Evolutionary conservation across 2,888 invertebrate genomes (phyloP), one percentile per base, ranked within the genome.

Genomic region (Bibio marci): DNA sequence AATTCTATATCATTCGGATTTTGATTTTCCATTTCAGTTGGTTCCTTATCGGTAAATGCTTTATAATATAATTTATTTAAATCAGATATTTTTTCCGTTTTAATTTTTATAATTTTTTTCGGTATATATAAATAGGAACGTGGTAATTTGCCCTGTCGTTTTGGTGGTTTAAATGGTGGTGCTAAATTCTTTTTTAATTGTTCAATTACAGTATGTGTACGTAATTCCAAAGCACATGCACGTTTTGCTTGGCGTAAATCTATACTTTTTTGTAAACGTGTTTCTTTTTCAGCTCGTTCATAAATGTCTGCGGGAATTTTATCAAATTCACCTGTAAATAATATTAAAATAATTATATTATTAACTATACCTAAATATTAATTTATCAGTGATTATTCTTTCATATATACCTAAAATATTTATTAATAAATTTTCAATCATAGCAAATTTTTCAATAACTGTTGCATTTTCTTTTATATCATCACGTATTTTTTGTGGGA

Each of bases 171-270:
- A 31, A 44, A 56, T 1, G 58, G 55, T 3, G 57, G 58, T 32
- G 51, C 49, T 3, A 61, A 45, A 41, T 59, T 58, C n/a, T 50
- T 48, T 2, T 51, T 49, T 1, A 62, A 54, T 35, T 54, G 55
- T 13, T 52, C 49, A 52, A 60, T 55, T 41, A 57, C 57, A 19
- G 44, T 49, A 2, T 54, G 51, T 11, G 62, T 57, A 19, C 58
- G 56, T 2, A 52, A 48, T 32, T 59, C 62, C 1, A 55, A 41
- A 4, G 51, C 51, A 17, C 52, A 55, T 2, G 61, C 58, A 32
- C 56, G 51, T 2, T 46, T 41, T 0, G 62, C 57, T 10, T 51
- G 44, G 37, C 52, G 53, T 13, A 51, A 48, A 2, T 46, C 38
- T 27, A 55, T 53, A 2, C 45, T 47, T 1, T 53, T 48, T 1